A percentile compares a stretch with the other conserved stretches of the same genome.
These are phyloP conservation scores for Gulo gulo DNA, from an alignment of 2,113 vertebrate species.

Conservation along the genomic window DNA sequence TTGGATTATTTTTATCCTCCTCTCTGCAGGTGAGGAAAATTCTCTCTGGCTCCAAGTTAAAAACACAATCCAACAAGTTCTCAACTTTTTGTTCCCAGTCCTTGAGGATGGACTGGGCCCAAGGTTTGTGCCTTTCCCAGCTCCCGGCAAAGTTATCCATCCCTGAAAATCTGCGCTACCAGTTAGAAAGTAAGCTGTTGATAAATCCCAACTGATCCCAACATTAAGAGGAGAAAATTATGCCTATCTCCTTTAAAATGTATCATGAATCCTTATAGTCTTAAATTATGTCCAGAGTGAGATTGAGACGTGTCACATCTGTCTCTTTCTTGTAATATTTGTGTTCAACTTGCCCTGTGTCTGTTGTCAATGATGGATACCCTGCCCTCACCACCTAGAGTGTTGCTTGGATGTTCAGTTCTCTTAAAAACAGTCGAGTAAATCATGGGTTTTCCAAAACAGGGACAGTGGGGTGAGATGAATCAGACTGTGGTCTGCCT, in stretches of 20 bases:
- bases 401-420: neutral
- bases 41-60: neutral
- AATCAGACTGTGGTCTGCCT: conserved; percentile 13
- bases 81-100: neutral
- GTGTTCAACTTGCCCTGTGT: neutral
- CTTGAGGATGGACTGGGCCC: neutral
- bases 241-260: neutral
- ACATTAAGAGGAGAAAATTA: neutral
- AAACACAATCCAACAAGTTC: conserved; percentile 1
- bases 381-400: too few species aligned
- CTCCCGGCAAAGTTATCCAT: neutral
- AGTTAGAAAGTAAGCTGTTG: neutral
- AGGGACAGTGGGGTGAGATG: neutral
- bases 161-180: neutral
- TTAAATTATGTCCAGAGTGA: neutral
- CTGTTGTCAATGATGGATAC: neutral
- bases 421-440: neutral
- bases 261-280: neutral
- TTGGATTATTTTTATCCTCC: conserved; percentile 20
- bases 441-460: neutral
- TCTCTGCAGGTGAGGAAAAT: conserved; percentile 41
- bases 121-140: neutral
- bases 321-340: neutral
- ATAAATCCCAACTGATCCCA: neutral
- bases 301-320: neutral